Evolutionary conservation across 2,888 invertebrate genomes (phyloP).

Genomic region (Lissocephala sabroskyi): DNA sequence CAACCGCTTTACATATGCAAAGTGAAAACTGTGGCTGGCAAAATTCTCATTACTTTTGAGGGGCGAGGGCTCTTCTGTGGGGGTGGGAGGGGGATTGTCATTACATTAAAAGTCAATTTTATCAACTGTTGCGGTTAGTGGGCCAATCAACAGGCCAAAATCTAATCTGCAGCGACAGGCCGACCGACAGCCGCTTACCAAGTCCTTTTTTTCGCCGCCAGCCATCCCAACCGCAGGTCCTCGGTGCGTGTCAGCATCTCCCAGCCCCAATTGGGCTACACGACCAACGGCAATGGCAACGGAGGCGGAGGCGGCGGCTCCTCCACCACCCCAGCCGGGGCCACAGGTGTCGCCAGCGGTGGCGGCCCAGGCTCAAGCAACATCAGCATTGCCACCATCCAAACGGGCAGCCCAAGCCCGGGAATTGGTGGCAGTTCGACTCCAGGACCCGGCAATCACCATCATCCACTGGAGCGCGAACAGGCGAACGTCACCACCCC

Average conservation of each 20-base stretch:
- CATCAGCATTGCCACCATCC: slow-evolving; percentile 40
- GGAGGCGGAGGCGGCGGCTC: slow-evolving; percentile 16
- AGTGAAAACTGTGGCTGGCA: neutral
- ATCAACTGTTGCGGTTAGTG: slow-evolving; percentile 40
- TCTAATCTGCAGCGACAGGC: slow-evolving; percentile 33
- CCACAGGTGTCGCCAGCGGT: no score
- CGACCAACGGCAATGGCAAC: slow-evolving; percentile 74
- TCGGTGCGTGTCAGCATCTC: slow-evolving; percentile 65
- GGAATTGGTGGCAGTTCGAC: slow-evolving; percentile 1
- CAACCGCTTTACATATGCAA: slow-evolving; percentile 1
- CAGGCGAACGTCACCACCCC: slow-evolving; percentile 79
- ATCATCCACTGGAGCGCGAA: slow-evolving; percentile 44
- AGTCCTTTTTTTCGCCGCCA: slow-evolving; percentile 22
- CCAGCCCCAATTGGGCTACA: slow-evolving; percentile 72
- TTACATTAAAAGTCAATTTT: slow-evolving; percentile 49
- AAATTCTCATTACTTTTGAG: neutral
- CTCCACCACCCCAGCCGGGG: slow-evolving; percentile 64
- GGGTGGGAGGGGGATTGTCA: slow-evolving; percentile 7
- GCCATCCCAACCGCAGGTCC: slow-evolving; percentile 65
- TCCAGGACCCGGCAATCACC: slow-evolving; percentile 27
- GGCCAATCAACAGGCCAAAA: slow-evolving; percentile 39
- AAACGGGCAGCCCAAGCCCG: slow-evolving; percentile 10
- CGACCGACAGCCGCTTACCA: slow-evolving; percentile 12
- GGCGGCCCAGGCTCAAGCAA: slow-evolving; percentile 25
- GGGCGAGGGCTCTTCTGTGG: neutral